Evolutionary conservation across 1,140 invertebrate genomes (phyloP).

Genomic region (Drosophila fuyamai): DNA sequence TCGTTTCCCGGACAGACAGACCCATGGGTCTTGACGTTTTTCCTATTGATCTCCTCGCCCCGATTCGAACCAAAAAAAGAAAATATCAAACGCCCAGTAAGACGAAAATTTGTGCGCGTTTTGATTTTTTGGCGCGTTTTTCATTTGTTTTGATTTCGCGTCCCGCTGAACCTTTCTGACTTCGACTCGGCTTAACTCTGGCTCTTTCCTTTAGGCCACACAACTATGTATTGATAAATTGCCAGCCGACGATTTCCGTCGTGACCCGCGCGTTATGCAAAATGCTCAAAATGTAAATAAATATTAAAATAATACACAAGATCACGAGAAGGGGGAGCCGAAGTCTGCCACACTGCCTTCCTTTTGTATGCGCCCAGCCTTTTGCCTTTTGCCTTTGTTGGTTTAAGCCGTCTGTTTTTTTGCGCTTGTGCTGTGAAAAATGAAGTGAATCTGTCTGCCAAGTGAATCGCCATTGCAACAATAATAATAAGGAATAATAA

Average conservation of each 20-base stretch:
- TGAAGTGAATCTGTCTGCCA: conserved; percentile 77
- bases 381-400: conserved; percentile 53
- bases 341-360: conserved; percentile 35
- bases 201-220: conserved; percentile 55
- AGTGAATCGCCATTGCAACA: conserved; percentile 62
- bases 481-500: conserved; percentile 63
- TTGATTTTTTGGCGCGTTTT: conserved; percentile 80
- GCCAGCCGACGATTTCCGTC: conserved; percentile 84
- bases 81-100: conserved; percentile 9
- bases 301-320: conserved; percentile 84
- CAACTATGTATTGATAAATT: conserved; percentile 83
- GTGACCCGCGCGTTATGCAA: conserved; percentile 84
- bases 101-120: conserved; percentile 70
- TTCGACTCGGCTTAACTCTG: conserved; percentile 1
- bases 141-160: conserved; percentile 62
- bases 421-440: conserved; percentile 62
- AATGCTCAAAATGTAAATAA: conserved; percentile 81
- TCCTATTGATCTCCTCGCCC: conserved; percentile 65
- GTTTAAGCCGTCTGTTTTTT: conserved; percentile 30
- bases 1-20: conserved; percentile 71
- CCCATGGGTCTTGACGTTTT: conserved; percentile 38
- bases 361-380: conserved; percentile 20
- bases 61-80: not conserved
- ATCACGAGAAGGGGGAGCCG: conserved; percentile 38
- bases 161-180: conserved; percentile 51